A percentile compares a stretch with the other conserved stretches of the same genome.
Evolutionary conservation across 1,140 invertebrate genomes (phyloP).

Genomic region (Drosophila busckii): DNA sequence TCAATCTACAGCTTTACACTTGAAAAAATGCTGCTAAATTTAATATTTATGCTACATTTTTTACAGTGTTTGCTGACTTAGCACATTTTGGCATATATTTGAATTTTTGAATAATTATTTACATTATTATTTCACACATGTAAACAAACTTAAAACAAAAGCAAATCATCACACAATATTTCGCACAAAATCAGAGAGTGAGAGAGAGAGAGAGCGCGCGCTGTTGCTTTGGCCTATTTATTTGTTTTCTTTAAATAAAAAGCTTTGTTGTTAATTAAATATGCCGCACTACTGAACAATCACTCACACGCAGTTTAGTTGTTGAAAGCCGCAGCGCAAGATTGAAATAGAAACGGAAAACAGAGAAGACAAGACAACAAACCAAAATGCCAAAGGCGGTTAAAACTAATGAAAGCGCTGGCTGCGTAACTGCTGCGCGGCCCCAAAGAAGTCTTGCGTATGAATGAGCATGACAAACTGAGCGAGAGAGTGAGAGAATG

Average conservation of each 20-base stretch:
- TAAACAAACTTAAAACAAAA: no score
- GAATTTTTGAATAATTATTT: no score
- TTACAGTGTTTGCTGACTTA: no score
- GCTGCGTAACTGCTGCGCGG: slow-evolving; percentile 59
- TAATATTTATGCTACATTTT: no score
- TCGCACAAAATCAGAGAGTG: no score
- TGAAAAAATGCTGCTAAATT: no score
- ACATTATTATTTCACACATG: no score
- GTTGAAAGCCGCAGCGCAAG: slow-evolving; percentile 1
- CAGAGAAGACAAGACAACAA: slow-evolving; percentile 6
- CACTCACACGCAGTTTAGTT: slow-evolving; percentile 36
- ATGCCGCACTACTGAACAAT: slow-evolving; percentile 36
- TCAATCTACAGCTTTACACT: no score
- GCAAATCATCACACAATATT: no score
- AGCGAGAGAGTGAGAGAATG: slow-evolving; percentile 2
- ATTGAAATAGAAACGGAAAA: slow-evolving; percentile 17
- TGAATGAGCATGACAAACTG: slow-evolving; percentile 2
- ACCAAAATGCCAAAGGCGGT: slow-evolving; percentile 27
- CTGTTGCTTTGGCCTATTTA: no score
- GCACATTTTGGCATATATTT: no score
- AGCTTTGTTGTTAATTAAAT: slow-evolving; percentile 47
- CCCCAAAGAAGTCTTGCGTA: slow-evolving; percentile 35
- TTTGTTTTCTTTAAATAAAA: slow-evolving; percentile 18
- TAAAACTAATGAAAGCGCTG: slow-evolving; percentile 59
- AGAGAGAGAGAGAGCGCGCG: no score